These are phyloP conservation scores for Panulirus ornatus DNA, from an alignment of 1,140 invertebrate genomes.

Conservation along the genomic window DNA sequence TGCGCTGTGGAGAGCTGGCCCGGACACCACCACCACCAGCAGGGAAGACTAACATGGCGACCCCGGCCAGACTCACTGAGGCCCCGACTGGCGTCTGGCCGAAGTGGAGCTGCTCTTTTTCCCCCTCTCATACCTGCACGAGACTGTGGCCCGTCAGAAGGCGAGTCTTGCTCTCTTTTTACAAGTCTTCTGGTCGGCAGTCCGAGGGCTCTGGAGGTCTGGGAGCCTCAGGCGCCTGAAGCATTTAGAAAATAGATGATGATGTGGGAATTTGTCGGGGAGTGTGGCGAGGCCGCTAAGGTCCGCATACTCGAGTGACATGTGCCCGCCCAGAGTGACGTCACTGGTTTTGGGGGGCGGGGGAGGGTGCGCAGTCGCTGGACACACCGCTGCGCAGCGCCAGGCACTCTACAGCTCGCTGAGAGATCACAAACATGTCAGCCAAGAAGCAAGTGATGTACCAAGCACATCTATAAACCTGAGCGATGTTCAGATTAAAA, in stretches of 20 bases:
- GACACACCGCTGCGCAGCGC: background rate
- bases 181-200: too few species aligned
- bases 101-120: too few species aligned
- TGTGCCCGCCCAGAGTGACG: conserved; percentile 56
- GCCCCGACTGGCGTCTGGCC: background rate
- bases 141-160: too few species aligned
- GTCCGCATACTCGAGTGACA: conserved; percentile 62
- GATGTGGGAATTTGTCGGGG: background rate
- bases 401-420: conserved; percentile 1
- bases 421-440: too few species aligned
- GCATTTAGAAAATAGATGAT: conserved; percentile 33
- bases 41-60: conserved; percentile 4
- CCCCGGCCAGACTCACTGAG: background rate
- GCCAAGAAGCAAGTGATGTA: too few species aligned
- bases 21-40: conserved; percentile 27
- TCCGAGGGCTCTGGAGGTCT: background rate
- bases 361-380: too few species aligned
- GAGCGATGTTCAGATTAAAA: too few species aligned
- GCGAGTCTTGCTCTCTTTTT: background rate
- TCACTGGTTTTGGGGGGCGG: too few species aligned
- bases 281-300: conserved; percentile 27
- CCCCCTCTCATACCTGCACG: too few species aligned
- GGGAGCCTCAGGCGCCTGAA: background rate
- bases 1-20: background rate
- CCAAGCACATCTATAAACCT: too few species aligned